Conservation (phyloP, 2,113 vertebrate species). For the Platysternon megacephalum region DNA sequence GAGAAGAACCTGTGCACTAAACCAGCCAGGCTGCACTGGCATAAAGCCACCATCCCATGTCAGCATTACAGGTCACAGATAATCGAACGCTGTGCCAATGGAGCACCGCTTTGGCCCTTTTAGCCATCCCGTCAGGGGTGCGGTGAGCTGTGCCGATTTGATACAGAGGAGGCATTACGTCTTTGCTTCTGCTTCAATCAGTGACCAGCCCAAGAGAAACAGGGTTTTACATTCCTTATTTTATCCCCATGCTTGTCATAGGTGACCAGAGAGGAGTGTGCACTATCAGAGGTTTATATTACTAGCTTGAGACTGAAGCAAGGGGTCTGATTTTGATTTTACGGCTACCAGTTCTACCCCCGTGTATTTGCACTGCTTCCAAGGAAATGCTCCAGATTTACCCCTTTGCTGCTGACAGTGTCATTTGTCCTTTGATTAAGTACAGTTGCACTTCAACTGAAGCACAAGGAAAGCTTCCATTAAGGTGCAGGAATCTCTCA, state of each 20-base stretch:
- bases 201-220: neutral
- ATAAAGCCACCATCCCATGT: neutral
- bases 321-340: neutral
- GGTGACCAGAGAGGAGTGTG: no score
- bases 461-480: neutral
- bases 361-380: accelerated
- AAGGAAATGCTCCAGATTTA: neutral
- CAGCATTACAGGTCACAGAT: neutral
- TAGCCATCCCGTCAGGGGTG: neutral
- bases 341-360: accelerated
- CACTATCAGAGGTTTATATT: neutral
- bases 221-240: accelerated
- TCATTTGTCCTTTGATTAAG: neutral
- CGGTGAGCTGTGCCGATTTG: neutral
- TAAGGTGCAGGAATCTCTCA: neutral
- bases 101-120: neutral
- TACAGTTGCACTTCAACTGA: accelerated
- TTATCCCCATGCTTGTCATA: neutral
- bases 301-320: no score
- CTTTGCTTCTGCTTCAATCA: neutral
- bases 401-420: neutral
- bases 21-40: neutral
- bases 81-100: accelerated
- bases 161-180: neutral
- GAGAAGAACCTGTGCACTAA: accelerated